Base-by-base conservation (phyloP, 2,113 vertebrate genomes). In the Ceuthmochares aereus region DNA sequence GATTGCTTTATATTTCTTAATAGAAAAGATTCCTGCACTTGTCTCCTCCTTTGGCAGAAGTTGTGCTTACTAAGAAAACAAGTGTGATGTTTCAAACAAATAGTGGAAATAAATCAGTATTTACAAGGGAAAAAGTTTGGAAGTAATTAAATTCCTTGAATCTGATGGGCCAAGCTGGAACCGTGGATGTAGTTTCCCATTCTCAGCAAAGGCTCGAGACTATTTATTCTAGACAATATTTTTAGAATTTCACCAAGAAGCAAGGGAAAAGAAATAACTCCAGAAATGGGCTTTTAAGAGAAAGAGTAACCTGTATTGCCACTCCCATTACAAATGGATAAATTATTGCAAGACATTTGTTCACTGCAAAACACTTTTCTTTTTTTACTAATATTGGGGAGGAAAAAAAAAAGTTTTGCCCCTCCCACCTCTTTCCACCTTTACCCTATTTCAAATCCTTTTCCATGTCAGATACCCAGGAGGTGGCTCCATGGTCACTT, bases 171-270 rank as follows among this genome's bases (percentile, higher is more conserved):
- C 40, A 92, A 78, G 54, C 27, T 89, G 25, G 69, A 83, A 74
- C 26, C 47, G 78, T 0, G 3, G 47, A 68, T 78, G 32, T 9
- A 70, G 58, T 58, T 67, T 60, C 58, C 56, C 60, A 37, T 78
- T 94, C 56, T 72, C 66, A 82, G 81, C 87, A 94, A 75, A 56
- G 82, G 76, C 66, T 94, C 70, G 67, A 85, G 81, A 67, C 36
- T 83, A 40, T 40, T 40, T 86, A 29, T 64, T 94, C 70, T 70
- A 85, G 81, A 67, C 36, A 83, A 58, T 27, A 14, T 66, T 60
- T 79, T 85, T 59, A 88, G n/a, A 92, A 45, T 87, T 85, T 76
- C n/a, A 15, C 43, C 52, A 34, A 20, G 17, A 67, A 56, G 34
- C 75, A 9, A 54, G 14, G 12, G 5, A 81, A 58, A 8, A 87